Percentiles rank a stretch among this genome's conserved stretches.
Evolutionary conservation across 2,113 vertebrate genomes (phyloP).

Genomic region (Ondatra zibethicus): DNA sequence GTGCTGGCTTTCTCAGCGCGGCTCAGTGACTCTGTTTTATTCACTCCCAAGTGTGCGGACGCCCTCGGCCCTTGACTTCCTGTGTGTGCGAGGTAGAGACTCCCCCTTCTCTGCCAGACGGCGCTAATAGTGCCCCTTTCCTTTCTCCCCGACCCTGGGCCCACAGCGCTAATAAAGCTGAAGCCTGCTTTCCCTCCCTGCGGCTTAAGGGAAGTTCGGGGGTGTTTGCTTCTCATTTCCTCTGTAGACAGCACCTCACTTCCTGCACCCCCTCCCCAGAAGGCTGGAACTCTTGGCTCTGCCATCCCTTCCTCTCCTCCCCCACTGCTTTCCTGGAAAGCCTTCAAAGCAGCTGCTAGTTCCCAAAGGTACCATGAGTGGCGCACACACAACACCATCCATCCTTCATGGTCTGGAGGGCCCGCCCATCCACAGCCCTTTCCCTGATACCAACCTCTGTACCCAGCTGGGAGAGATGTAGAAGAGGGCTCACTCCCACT

Average conservation of each 20-base stretch:
- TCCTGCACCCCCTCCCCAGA: conserved; percentile 73
- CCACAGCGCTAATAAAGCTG: background rate
- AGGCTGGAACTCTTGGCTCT: conserved; percentile 61
- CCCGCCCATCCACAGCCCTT: background rate
- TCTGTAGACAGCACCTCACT: conserved; percentile 86
- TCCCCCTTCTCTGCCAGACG: background rate
- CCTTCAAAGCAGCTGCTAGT: conserved; percentile 27
- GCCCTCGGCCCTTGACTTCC: background rate
- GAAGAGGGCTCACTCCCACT: background rate
- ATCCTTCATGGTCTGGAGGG: background rate
- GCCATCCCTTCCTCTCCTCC: conserved; percentile 57
- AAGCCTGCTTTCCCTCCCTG: conserved; percentile 18
- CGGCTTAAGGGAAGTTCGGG: conserved; percentile 55
- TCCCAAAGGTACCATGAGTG: background rate
- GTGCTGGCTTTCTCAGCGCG: background rate
- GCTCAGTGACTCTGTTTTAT: background rate
- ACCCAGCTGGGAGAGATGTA: background rate
- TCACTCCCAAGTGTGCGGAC: background rate
- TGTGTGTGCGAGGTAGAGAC: background rate
- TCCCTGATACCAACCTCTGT: conserved; percentile 7
- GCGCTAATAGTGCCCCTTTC: background rate
- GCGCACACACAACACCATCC: background rate
- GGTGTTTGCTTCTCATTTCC: conserved; percentile 77
- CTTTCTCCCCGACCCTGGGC: background rate
- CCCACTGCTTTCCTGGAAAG: conserved; percentile 61